Conservation (phyloP, 2,797 vertebrate genomes). For the Hapalemur alaotrensis region DNA sequence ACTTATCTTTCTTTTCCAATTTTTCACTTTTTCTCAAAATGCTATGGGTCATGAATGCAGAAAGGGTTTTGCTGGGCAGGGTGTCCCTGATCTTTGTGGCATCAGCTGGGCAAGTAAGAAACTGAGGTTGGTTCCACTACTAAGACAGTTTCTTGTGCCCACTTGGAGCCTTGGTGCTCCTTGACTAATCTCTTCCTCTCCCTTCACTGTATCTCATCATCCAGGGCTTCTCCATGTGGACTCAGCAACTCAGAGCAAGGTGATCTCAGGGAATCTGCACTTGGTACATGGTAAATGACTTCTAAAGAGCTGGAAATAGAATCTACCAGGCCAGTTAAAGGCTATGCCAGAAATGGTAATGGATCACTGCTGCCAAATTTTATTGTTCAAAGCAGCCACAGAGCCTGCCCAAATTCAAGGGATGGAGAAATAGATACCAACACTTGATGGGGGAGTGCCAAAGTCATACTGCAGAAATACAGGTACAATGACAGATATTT, state of each 20-base stretch:
- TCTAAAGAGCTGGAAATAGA: neutral
- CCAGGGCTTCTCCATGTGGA: neutral
- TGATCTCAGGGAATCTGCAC: neutral
- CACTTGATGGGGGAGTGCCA: neutral
- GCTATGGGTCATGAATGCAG: neutral
- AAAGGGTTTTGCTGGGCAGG: neutral
- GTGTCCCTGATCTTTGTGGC: neutral
- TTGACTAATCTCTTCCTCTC: rapidly evolving
- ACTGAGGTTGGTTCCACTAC: neutral
- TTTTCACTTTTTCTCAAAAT: neutral
- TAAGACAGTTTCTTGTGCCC: neutral
- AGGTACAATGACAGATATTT: neutral
- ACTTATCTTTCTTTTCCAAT: no score
- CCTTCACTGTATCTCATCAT: neutral
- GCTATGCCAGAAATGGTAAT: neutral
- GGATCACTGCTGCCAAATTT: neutral
- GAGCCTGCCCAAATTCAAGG: neutral
- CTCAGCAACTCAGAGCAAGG: neutral
- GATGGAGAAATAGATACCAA: neutral
- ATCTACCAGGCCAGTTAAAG: neutral
- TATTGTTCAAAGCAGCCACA: neutral
- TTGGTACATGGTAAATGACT: neutral
- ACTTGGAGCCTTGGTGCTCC: rapidly evolving
- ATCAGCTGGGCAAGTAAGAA: neutral
- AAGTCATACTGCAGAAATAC: neutral